These are phyloP conservation scores for Sarcophilus harrisii DNA, from an alignment of 2,797 vertebrate species.

Conservation along the genomic window DNA sequence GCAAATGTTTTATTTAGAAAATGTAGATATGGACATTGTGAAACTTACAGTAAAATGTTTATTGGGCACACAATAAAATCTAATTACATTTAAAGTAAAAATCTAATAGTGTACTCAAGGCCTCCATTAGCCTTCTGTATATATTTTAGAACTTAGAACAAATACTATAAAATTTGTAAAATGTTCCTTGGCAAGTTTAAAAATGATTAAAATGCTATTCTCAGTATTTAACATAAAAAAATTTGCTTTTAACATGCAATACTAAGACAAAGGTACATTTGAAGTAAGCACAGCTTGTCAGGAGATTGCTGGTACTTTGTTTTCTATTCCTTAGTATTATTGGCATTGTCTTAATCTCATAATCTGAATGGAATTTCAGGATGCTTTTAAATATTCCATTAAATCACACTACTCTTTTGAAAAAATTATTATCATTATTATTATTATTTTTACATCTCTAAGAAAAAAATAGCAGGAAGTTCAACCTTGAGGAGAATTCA, in stretches of 20 bases:
- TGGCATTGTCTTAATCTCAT: slow-evolving; percentile 11
- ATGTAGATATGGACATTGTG: slow-evolving; percentile 20
- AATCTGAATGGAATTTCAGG: slow-evolving; percentile 24
- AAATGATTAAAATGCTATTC: slow-evolving; percentile 47
- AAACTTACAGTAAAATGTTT: slow-evolving; percentile 69
- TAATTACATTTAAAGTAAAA: slow-evolving; percentile 65
- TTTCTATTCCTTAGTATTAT: background rate
- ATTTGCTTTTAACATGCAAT: slow-evolving; percentile 4
- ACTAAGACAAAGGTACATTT: slow-evolving; percentile 9
- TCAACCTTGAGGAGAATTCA: slow-evolving; percentile 34
- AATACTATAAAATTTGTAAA: slow-evolving; percentile 60
- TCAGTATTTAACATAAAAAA: slow-evolving; percentile 48
- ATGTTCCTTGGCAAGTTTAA: slow-evolving; percentile 38
- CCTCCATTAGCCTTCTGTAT: slow-evolving; percentile 12
- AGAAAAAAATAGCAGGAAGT: slow-evolving; percentile 42
- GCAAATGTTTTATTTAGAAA: background rate
- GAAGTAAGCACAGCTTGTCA: slow-evolving; percentile 22
- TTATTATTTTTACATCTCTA: slow-evolving; percentile 2
- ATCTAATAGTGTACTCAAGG: slow-evolving; percentile 53
- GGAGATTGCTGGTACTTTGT: background rate
- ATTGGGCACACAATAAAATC: slow-evolving; percentile 71
- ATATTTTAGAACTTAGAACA: slow-evolving; percentile 60
- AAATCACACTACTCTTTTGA: slow-evolving; percentile 22
- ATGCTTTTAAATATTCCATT: slow-evolving; percentile 40
- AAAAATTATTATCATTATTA: background rate